These are phyloP conservation scores for Umimayanthus kanabou DNA, from an alignment of 92 coral and sea anemone species.

Conservation along the genomic window DNA sequence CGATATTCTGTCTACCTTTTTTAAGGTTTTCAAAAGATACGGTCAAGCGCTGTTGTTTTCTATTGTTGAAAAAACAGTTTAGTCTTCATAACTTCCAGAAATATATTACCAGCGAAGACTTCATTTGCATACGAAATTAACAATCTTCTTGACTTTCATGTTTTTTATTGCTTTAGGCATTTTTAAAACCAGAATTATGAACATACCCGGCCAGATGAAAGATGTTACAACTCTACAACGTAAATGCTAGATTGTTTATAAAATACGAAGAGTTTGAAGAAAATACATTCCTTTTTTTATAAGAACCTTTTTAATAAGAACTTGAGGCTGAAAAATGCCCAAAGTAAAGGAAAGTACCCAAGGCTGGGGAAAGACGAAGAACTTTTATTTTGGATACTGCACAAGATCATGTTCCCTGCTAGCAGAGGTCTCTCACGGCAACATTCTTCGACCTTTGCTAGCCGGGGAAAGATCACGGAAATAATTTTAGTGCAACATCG, in stretches of 20 bases:
- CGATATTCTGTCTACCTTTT: neutral
- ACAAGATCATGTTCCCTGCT: too few species aligned
- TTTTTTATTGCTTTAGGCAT: neutral
- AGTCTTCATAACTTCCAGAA: neutral
- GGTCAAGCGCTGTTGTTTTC: neutral
- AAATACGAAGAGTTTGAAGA: too few species aligned
- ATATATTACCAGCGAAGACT: neutral
- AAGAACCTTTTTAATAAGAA: too few species aligned
- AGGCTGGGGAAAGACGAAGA: too few species aligned
- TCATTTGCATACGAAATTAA: slow-evolving; percentile 6
- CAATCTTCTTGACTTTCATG: neutral
- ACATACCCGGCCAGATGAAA: neutral
- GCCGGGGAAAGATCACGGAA: too few species aligned
- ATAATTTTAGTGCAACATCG: too few species aligned
- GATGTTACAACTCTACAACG: neutral
- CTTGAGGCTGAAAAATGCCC: too few species aligned
- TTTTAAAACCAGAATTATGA: neutral
- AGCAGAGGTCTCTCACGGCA: too few species aligned
- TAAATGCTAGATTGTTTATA: neutral
- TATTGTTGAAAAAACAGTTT: neutral
- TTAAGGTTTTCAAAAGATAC: neutral
- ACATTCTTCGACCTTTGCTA: too few species aligned
- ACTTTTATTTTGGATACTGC: too few species aligned
- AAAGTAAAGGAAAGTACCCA: too few species aligned
- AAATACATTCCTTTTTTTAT: too few species aligned